Evolutionary conservation across 2,888 invertebrate species (phyloP).

Genomic region (Lasioglossum malachurum): DNA sequence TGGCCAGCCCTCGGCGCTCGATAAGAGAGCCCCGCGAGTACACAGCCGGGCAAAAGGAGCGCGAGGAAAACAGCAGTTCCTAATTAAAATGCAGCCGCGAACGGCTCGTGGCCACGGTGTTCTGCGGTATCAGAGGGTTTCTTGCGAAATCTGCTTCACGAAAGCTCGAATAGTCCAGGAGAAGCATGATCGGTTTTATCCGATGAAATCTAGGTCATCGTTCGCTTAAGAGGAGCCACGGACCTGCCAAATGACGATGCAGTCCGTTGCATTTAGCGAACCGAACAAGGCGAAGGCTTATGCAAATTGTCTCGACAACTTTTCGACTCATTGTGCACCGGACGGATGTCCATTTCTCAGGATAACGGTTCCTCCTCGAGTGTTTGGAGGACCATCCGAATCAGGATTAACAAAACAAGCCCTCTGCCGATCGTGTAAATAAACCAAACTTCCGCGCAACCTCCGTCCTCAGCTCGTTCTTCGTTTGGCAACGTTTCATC

Average conservation of each 20-base stretch:
- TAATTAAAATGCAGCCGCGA: conserved; percentile 21
- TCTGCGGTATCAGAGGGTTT: background rate
- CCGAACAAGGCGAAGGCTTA: conserved; percentile 36
- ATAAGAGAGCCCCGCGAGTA: conserved; percentile 25
- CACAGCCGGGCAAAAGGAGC: conserved; percentile 11
- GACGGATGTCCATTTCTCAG: conserved; percentile 59
- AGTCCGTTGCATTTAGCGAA: conserved; percentile 11
- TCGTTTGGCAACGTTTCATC: background rate
- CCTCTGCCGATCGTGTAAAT: background rate
- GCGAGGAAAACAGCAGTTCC: background rate
- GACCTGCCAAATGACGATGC: conserved; percentile 6
- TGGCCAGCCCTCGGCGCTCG: conserved; percentile 22
- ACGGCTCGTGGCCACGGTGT: background rate
- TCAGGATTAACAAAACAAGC: background rate
- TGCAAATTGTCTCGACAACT: conserved; percentile 46
- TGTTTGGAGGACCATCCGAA: conserved; percentile 10
- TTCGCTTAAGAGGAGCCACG: conserved; percentile 7
- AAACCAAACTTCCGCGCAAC: background rate
- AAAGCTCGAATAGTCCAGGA: background rate
- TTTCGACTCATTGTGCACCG: conserved; percentile 42
- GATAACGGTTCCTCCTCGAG: conserved; percentile 56
- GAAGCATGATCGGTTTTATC: background rate
- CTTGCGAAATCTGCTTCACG: too few relatives aligned
- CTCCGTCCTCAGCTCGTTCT: background rate
- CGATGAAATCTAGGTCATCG: conserved; percentile 35